These are phyloP conservation scores for Synanthedon vespiformis DNA, from an alignment of 2,888 invertebrate species.

Conservation along the genomic window DNA sequence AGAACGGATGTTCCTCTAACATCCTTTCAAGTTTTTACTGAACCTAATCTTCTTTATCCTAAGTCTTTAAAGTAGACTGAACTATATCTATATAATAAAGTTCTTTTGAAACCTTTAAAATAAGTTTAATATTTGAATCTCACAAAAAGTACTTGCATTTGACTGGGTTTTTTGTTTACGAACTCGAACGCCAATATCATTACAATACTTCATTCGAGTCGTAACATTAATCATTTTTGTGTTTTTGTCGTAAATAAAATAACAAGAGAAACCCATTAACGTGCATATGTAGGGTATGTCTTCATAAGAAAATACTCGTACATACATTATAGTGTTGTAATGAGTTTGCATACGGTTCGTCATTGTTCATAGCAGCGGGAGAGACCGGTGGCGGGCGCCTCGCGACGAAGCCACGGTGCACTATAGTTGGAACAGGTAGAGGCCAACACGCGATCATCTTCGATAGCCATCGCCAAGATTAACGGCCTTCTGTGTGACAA, in stretches of 20 bases:
- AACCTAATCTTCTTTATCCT: no score
- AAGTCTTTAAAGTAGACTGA: no score
- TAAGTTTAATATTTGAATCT: no score
- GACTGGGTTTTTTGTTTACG: no score
- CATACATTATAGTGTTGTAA: background rate
- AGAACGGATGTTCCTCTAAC: no score
- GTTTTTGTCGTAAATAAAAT: slow-evolving; percentile 29
- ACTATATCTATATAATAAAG: no score
- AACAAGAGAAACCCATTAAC: slow-evolving; percentile 57
- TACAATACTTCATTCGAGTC: background rate
- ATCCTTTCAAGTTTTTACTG: no score
- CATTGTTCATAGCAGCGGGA: background rate
- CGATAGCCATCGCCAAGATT: slow-evolving; percentile 60
- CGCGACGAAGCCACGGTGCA: background rate
- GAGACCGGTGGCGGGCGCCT: background rate
- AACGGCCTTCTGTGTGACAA: slow-evolving; percentile 51
- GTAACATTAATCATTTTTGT: slow-evolving; percentile 39
- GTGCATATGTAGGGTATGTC: slow-evolving; percentile 19
- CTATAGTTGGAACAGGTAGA: slow-evolving; percentile 11
- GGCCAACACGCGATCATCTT: slow-evolving; percentile 51
- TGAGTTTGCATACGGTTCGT: background rate
- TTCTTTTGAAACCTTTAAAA: no score
- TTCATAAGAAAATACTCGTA: background rate
- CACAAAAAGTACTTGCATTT: no score
- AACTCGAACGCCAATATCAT: background rate